Percentiles rank a stretch among this genome's conserved stretches.
Evolutionary conservation across 92 coral and sea anemone species (phyloP).

Genomic region (Porites cylindrica): DNA sequence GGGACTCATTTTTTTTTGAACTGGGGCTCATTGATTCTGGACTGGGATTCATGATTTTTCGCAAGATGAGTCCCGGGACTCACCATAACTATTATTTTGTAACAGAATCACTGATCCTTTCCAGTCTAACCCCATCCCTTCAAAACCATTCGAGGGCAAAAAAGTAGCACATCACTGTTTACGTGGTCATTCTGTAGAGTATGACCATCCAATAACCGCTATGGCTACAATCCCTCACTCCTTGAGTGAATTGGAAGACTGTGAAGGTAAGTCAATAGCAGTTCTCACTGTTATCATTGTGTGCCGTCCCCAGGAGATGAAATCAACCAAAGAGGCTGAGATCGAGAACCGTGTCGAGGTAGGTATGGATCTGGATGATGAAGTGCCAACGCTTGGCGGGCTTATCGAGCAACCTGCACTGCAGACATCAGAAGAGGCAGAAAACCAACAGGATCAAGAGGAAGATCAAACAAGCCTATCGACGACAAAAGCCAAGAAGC

Average conservation of each 20-base stretch:
- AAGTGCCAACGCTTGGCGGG: slow-evolving; percentile 45
- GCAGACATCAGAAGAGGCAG: neutral
- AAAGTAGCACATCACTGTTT: neutral
- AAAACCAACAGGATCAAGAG: neutral
- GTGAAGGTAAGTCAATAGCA: slow-evolving; percentile 24
- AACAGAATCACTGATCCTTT: no score
- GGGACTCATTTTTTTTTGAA: no score
- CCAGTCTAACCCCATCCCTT: no score
- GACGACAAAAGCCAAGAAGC: no score
- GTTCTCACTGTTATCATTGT: slow-evolving; percentile 45
- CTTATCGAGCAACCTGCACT: slow-evolving; percentile 49
- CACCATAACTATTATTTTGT: no score
- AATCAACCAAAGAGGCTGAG: slow-evolving; percentile 80
- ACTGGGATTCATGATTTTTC: no score
- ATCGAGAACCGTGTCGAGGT: slow-evolving; percentile 86
- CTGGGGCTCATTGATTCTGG: no score
- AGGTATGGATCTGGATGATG: slow-evolving; percentile 95
- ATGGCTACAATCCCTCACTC: neutral
- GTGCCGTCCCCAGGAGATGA: slow-evolving; percentile 85
- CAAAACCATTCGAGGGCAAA: neutral
- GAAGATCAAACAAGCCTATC: neutral
- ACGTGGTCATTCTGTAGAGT: neutral
- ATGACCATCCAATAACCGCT: neutral
- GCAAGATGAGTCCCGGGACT: no score
- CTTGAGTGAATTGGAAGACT: neutral